Evolutionary conservation across 1,140 invertebrate genomes (phyloP).

Genomic region (Hyles vespertilio): DNA sequence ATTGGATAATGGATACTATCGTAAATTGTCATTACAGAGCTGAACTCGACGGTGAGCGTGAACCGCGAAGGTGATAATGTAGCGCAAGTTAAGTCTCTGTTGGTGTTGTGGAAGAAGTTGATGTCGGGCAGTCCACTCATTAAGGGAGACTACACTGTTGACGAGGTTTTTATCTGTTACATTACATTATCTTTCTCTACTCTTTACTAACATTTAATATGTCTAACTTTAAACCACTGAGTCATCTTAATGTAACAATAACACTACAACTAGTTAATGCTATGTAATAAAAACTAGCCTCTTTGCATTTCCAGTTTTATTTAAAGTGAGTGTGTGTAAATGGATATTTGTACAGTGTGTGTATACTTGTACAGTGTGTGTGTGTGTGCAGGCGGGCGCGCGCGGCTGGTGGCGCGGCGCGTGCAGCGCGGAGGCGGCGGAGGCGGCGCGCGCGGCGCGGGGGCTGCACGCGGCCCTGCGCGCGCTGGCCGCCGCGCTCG

Average conservation of each 20-base stretch:
- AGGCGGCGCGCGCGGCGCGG: slow-evolving; percentile 34
- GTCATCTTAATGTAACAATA: no score
- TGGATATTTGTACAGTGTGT: no score
- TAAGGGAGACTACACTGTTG: slow-evolving; percentile 40
- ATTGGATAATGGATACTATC: no score
- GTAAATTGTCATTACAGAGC: slow-evolving; percentile 32
- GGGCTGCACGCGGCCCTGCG: slow-evolving; percentile 21
- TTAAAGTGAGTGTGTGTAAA: background rate
- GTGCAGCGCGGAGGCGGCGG: slow-evolving; percentile 39
- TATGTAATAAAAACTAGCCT: no score
- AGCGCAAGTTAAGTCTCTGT: slow-evolving; percentile 39
- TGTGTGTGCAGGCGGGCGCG: background rate
- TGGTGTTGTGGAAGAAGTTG: slow-evolving; percentile 57
- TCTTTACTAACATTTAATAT: no score
- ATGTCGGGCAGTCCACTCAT: slow-evolving; percentile 59
- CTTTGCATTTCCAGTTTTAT: background rate
- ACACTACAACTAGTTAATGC: no score
- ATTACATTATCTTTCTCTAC: no score
- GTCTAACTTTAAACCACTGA: no score
- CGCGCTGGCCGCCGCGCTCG: slow-evolving; percentile 9
- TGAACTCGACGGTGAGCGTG: slow-evolving; percentile 31
- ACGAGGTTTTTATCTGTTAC: slow-evolving; percentile 27
- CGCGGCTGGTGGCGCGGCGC: slow-evolving; percentile 49
- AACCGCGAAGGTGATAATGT: slow-evolving; percentile 23
- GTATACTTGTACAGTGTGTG: no score